Evolutionary conservation across 2,888 invertebrate genomes (phyloP).

Genomic region (Rhingia campestris): DNA sequence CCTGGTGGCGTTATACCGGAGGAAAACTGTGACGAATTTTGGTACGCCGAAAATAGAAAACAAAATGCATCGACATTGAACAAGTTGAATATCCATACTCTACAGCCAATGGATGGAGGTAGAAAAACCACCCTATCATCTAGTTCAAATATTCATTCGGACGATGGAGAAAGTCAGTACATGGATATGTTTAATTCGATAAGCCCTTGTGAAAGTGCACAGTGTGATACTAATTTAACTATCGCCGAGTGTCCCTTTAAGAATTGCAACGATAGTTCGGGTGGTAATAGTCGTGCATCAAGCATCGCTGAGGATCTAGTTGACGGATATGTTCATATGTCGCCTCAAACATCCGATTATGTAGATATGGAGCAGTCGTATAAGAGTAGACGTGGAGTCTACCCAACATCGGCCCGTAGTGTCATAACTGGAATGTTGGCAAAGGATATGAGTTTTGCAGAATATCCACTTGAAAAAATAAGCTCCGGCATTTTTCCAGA

Average conservation of each 20-base stretch:
- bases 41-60: constrained; percentile 74
- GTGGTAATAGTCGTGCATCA: constrained; percentile 86
- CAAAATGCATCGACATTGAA: constrained; percentile 47
- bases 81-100: constrained; percentile 66
- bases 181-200: constrained; percentile 84
- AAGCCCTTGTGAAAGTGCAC: constrained; percentile 84
- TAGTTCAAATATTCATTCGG: constrained; percentile 57
- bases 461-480: constrained; percentile 92
- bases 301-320: constrained; percentile 84
- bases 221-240: constrained; percentile 84
- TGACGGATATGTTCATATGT: constrained; percentile 88
- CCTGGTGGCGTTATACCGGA: constrained; percentile 84
- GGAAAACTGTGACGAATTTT: constrained; percentile 84
- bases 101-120: constrained; percentile 14
- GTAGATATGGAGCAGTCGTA: constrained; percentile 85
- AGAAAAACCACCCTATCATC: constrained; percentile 21
- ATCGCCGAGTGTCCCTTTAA: constrained; percentile 78
- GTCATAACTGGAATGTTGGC: constrained; percentile 92
- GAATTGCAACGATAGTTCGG: constrained; percentile 81
- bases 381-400: constrained; percentile 71
- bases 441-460: constrained; percentile 89
- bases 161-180: constrained; percentile 77
- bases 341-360: constrained; percentile 83
- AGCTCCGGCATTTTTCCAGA: constrained; percentile 87
- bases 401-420: constrained; percentile 87